phyloP scores from a whole-genome alignment of 2,113 vertebrate species.

The Prietella phreatophila region DNA sequence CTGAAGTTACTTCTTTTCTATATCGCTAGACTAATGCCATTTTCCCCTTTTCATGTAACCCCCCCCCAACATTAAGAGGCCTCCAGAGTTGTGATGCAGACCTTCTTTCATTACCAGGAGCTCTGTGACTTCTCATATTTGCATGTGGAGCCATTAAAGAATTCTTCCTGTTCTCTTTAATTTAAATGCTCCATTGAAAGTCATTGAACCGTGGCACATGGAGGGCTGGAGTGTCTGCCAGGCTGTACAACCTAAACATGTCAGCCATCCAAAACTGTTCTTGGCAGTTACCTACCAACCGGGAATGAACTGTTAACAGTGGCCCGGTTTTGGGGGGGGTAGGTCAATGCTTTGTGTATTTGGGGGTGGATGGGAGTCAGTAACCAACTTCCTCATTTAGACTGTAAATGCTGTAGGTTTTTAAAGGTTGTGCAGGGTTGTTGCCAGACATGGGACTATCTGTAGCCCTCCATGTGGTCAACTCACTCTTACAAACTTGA shows the following conservation, averaged over 20 bases:
- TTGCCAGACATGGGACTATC: neutral
- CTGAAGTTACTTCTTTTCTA: slow-evolving; percentile 27
- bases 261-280: slow-evolving; percentile 47
- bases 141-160: slow-evolving; percentile 48
- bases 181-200: slow-evolving; percentile 51
- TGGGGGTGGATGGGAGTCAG: neutral
- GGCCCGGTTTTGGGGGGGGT: slow-evolving; percentile 48
- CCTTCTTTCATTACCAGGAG: slow-evolving; percentile 40
- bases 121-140: slow-evolving; percentile 49
- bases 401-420: slow-evolving; percentile 18
- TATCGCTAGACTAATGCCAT: neutral
- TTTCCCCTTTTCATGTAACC: neutral
- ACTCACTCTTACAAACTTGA: neutral
- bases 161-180: slow-evolving; percentile 55
- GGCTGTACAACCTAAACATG: slow-evolving; percentile 51
- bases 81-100: slow-evolving; percentile 24
- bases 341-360: neutral
- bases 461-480: neutral
- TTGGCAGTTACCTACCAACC: slow-evolving; percentile 43
- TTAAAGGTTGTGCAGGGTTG: neutral
- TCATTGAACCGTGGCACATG: slow-evolving; percentile 46
- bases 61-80: neutral
- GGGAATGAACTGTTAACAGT: slow-evolving; percentile 40
- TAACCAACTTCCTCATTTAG: slow-evolving; percentile 30
- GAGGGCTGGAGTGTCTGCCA: slow-evolving; percentile 45